Evolutionary conservation across 2,797 vertebrate genomes (phyloP), one percentile per base, ranked within the genome.

Genomic region (Tachyglossus aculeatus): DNA sequence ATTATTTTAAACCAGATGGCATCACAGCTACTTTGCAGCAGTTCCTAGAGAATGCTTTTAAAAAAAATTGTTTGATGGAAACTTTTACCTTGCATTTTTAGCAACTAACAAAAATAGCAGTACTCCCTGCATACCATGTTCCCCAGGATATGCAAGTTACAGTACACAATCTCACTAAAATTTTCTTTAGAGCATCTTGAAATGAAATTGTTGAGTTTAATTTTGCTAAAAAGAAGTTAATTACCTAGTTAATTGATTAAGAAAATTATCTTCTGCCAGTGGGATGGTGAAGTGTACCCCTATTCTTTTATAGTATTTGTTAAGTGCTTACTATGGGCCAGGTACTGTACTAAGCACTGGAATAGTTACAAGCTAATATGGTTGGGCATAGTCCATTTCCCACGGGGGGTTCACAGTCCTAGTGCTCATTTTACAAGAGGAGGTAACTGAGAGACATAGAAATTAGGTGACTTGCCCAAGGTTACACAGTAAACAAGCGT

Each of bases 61-160:
- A 69, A 75, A n/a, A n/a, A 36, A 84, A 75, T 62, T 48, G 74
- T 14, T 6, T 21, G 1, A 29, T 41, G 9, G 18, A 65, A 52
- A 77, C 32, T 19, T 59, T 41, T 41, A 82, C 25, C 12, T 38
- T 78, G 47, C 44, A 52, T 32, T 79, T 71, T 67, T 71, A 67
- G 13, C 2, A 67, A 65, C 22, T 40, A 67, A 65, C 1, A 31
- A 62, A 64, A 71, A 48, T 22, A 75, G 21, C 54, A 34, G 14
- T 5, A 5, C 0, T 15, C n/a, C 74, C 64, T 71, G 64, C 16
- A 71, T 44, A 59, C 16, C 22, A n/a, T 47, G n/a, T 71, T 36
- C 69, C 25, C 12, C 63, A 27, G 3, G 29, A 9, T 67, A 71
- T 73, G 6, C 19, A 33, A 27, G 27, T 67, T 50, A 40, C n/a